Evolutionary conservation across 2,888 invertebrate species (phyloP), one percentile per base, ranked within the genome.

Genomic region (Vesta saturnalis): DNA sequence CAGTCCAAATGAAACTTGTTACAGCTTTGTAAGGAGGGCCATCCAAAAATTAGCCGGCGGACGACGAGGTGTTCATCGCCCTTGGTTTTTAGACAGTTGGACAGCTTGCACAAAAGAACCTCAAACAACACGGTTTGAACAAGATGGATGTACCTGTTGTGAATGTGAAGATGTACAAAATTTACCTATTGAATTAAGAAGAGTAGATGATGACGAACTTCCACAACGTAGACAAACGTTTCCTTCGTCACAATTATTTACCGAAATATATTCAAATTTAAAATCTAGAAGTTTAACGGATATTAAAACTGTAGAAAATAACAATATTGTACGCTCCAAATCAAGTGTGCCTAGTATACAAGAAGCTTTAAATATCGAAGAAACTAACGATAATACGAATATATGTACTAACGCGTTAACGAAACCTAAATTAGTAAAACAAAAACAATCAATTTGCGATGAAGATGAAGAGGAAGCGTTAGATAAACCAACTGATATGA

Each of bases 1-100:
- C 58, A 95, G 94, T 72, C 96, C 96, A 2, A 95, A 95, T 80
- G 96, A 96, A 85, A 95, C 95, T 1, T 96, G 96, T 82, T 96
- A 96, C 84, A 95, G 95, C 77, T 96, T 96, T 82, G 95, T 96
- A 3, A 87, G 96, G 55, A 88, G 94, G 78, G 96, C 96, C 10
- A 88, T 96, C 58, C 83, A 95, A 87, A 92, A 94, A 85, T 84
- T 95, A 58, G 94, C 95, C 1, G 93, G 94, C 1, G 86, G 88
- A 0, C 85, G 86, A 70, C 83, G 89, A 22, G 84, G 85, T 60
- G 88, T 92, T 5, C 87, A 89, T 0, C 89, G 88, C 5, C 90
- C 91, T 5, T 92, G 92, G 92, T 94, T 95, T 80, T 85, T 94
- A 12, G 94, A 94, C 57, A 92, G 93, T 0, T 94, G 94, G 94